Conservation (phyloP, 2,797 vertebrate genomes). For the Smutsia gigantea region DNA sequence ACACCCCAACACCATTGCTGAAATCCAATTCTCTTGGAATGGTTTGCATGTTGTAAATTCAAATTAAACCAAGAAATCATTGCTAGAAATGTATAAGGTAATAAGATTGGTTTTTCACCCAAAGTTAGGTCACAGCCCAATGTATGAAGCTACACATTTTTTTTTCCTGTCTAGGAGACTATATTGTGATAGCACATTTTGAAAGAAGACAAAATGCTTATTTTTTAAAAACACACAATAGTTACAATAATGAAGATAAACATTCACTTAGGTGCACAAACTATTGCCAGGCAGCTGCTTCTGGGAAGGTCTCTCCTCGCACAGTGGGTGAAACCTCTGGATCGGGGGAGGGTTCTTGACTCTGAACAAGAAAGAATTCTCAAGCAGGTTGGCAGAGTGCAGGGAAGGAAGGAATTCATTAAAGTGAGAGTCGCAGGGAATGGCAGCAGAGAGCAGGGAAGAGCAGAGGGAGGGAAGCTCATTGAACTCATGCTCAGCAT, state of each 20-base stretch:
- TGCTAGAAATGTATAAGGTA: neutral
- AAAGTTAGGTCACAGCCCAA: neutral
- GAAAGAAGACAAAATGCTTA: neutral
- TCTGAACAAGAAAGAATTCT: too few relatives aligned
- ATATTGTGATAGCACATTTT: neutral
- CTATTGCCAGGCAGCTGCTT: too few relatives aligned
- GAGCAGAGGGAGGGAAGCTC: too few relatives aligned
- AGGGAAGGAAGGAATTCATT: too few relatives aligned
- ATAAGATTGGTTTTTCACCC: neutral
- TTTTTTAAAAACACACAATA: neutral
- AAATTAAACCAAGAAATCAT: conserved; percentile 9
- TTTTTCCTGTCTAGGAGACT: neutral
- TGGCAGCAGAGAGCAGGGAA: too few relatives aligned
- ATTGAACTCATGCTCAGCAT: too few relatives aligned
- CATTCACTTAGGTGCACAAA: neutral
- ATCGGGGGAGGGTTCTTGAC: too few relatives aligned
- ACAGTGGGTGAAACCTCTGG: too few relatives aligned
- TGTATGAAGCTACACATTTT: neutral
- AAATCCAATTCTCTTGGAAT: neutral
- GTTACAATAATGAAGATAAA: neutral
- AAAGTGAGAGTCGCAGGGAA: too few relatives aligned
- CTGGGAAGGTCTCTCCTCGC: too few relatives aligned
- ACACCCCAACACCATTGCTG: neutral
- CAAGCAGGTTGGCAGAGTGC: too few relatives aligned
- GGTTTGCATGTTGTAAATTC: neutral